Evolutionary conservation across 2,888 invertebrate genomes (phyloP), one percentile per base, ranked within the genome.

Genomic region (Ditylenchus weischeri): DNA sequence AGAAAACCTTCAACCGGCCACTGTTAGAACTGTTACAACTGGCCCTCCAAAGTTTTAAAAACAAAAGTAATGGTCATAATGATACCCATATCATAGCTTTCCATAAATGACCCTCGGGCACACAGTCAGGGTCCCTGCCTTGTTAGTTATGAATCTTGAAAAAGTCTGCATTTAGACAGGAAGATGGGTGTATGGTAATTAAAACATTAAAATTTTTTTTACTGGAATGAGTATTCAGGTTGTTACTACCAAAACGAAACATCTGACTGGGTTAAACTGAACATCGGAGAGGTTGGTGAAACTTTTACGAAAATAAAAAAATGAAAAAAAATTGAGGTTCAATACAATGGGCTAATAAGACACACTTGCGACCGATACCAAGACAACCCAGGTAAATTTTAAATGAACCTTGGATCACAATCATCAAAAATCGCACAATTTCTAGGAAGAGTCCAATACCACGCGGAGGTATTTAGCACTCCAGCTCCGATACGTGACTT

Each of bases 201-300:
- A 43, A 43, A 6, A 43, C 8, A 43, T 5, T 50, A 50, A 50
- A 4, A 4, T 6, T 50, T 18, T 6, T 19, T 70, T 57, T 10
- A 29, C 2, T 29, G 19, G 18, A 21, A 47, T 71, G 43, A 10
- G 36, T 43, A 8, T 35, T 65, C n/a, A 81, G 81, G 81, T 0
- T 81, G 81, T 64, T 81, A 76, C 64, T 81, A 78, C 64, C 73
- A 76, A 58, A 81, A 81, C 68, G 81, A 81, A 64, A 81, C 80
- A 2, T 68, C 73, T 4, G 66, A 77, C 7, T 75, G 77, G 69
- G 70, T 79, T 11, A 64, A 78, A 23, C 65, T 81, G 23, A 73
- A 69, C 29, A 73, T 81, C 18, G 81, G 76, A 10, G 73, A 80
- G 47, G 67, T 66, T 19, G 77, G 72, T 43, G 2, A 43, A 43